Evolutionary conservation across 2,797 vertebrate genomes (phyloP), one percentile per base, ranked within the genome.

Genomic region (Pipistrellus nathusii): DNA sequence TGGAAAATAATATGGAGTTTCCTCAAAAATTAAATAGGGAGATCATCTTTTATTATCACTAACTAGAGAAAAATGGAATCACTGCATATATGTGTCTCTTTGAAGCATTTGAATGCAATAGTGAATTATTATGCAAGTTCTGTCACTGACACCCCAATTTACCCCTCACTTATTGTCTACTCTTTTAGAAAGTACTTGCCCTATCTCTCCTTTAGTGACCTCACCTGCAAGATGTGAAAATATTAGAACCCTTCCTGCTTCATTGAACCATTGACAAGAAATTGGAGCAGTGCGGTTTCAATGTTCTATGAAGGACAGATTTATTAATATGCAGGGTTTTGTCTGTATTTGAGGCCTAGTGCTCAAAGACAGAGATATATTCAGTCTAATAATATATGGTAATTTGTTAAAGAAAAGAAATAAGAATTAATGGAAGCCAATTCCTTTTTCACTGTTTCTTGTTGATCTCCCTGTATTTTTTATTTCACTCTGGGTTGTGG

Each of bases 1-100:
- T 62, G 59, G 57, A 59, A 59, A 59, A 59, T 59, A 27, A 12
- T 62, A 62, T 62, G 12, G 59, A 14, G 27, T 30, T 62, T 62
- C 12, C 59, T 62, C 27, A 13, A 62, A 62, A 62, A 30, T 62
- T 62, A 62, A 30, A 62, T 30, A 62, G 13, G 17, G 46, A 88
- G 55, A 82, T 83, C n/a, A 81, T 41, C 73, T 85, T 62, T 90
- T 59, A 86, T 59, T 69, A 85, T 81, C 59, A 83, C 25, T 78
- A 73, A 51, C 35, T 71, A 55, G 69, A 85, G 23, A 84, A 38
- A 92, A 77, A 51, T 38, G 6, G 20, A 86, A 55, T 77, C 35
- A 62, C 27, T 91, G 6, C 8, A 2, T 12, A 38, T 38, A 6
- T 35, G 18, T 73, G 55, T 76, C 7, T 25, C 55, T 27, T 83